Conservation (phyloP, 1,140 invertebrate species). For the Eulimnadia texana region DNA sequence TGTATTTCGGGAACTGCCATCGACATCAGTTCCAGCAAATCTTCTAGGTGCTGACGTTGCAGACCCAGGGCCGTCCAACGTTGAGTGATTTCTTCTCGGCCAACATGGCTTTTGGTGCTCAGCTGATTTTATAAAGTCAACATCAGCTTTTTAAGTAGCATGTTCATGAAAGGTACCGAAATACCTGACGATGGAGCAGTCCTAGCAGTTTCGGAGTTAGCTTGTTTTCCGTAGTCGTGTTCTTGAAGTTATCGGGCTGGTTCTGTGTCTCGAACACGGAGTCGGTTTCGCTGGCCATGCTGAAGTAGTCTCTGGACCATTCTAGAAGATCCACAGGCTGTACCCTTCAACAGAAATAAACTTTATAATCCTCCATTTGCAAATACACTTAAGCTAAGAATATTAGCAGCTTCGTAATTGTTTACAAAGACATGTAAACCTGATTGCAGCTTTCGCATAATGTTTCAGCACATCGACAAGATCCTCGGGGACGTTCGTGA, state of each 20-base stretch:
- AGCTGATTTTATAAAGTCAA: no score
- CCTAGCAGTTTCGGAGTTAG: not conserved
- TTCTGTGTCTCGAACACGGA: not conserved
- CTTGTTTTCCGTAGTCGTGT: not conserved
- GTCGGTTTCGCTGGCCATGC: not conserved
- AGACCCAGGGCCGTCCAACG: constrained; percentile 11
- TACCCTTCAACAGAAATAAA: not conserved
- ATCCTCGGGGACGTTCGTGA: not conserved
- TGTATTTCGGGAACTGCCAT: constrained; percentile 6
- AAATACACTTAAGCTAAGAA: no score
- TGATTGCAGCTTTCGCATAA: not conserved
- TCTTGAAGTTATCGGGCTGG: not conserved
- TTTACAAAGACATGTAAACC: no score
- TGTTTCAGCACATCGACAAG: not conserved
- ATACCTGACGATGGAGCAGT: not conserved
- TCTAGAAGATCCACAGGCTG: not conserved
- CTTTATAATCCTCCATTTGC: no score
- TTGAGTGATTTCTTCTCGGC: not conserved
- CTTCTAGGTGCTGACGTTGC: constrained; percentile 6
- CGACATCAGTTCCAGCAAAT: constrained; percentile 11
- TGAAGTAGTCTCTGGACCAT: not conserved
- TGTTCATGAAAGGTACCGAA: no score
- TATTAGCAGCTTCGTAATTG: no score
- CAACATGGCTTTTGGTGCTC: not conserved
- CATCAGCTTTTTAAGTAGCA: no score